These are phyloP conservation scores for Petrocephalus sullivani DNA, from an alignment of 2,797 vertebrate species.

Conservation along the genomic window DNA sequence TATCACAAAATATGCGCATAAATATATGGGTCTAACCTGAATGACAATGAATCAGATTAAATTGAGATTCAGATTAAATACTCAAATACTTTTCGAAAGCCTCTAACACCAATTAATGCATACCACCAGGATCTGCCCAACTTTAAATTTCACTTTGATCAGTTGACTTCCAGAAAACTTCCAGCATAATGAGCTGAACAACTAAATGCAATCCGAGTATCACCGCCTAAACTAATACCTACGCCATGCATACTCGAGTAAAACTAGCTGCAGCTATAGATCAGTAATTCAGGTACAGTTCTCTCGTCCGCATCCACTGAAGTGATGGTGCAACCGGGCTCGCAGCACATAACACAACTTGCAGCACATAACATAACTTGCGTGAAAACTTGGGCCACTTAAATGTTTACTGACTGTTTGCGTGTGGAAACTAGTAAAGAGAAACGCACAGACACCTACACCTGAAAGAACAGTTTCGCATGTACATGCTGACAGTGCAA, in stretches of 20 bases:
- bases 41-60: background rate
- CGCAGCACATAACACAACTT: background rate
- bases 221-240: background rate
- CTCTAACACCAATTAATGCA: background rate
- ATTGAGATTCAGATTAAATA: background rate
- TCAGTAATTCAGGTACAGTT: background rate
- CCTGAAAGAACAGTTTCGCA: background rate
- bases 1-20: background rate
- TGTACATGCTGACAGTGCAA: background rate
- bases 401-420: background rate
- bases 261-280: background rate
- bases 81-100: background rate
- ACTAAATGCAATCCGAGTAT: background rate
- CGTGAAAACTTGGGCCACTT: background rate
- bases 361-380: background rate
- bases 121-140: background rate
- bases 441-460: background rate
- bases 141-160: background rate
- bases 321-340: background rate
- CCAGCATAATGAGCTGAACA: background rate
- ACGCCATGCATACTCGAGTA: background rate
- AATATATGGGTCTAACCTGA: background rate
- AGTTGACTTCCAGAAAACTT: background rate
- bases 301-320: background rate
- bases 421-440: background rate